Conservation (phyloP, 2,888 invertebrate species). For the Chrysodeixis includens region DNA sequence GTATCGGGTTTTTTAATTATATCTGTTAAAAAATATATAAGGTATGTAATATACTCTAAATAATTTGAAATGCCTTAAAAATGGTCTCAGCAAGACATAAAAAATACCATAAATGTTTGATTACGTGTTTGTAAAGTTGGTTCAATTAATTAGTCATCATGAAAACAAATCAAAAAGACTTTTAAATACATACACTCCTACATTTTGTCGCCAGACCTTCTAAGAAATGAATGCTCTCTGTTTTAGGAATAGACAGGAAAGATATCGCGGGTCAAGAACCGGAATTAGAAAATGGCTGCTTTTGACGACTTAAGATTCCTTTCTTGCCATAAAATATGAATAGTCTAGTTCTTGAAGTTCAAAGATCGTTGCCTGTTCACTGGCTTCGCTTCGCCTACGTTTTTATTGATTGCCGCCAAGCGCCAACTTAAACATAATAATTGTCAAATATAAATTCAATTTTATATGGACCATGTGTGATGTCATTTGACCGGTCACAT, state of each 20-base stretch:
- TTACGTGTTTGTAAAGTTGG: slow-evolving; percentile 43
- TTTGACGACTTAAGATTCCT: slow-evolving; percentile 14
- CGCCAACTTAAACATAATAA: slow-evolving; percentile 25
- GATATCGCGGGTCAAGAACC: slow-evolving; percentile 48
- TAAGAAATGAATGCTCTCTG: slow-evolving; percentile 30
- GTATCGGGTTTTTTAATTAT: neutral
- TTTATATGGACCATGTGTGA: slow-evolving; percentile 23
- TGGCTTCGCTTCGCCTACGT: slow-evolving; percentile 26
- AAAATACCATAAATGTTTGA: slow-evolving; percentile 43
- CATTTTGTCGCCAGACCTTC: slow-evolving; percentile 34
- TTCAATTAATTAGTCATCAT: slow-evolving; percentile 56
- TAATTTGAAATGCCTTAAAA: slow-evolving; percentile 42
- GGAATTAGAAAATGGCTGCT: slow-evolving; percentile 34
- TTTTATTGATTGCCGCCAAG: slow-evolving; percentile 28
- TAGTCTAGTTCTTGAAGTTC: slow-evolving; percentile 16
- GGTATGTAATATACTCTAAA: slow-evolving; percentile 8
- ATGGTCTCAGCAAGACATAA: slow-evolving; percentile 36
- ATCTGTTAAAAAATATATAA: neutral
- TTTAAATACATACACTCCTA: slow-evolving; percentile 34
- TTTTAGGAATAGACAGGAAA: slow-evolving; percentile 34
- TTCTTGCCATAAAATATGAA: slow-evolving; percentile 21
- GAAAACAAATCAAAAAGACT: slow-evolving; percentile 32
- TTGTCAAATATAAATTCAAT: slow-evolving; percentile 36
- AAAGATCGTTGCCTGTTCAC: slow-evolving; percentile 22
- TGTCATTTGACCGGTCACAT: slow-evolving; percentile 25